Base-by-base conservation (phyloP, 2,888 invertebrate species). In the Brassicogethes aeneus region DNA sequence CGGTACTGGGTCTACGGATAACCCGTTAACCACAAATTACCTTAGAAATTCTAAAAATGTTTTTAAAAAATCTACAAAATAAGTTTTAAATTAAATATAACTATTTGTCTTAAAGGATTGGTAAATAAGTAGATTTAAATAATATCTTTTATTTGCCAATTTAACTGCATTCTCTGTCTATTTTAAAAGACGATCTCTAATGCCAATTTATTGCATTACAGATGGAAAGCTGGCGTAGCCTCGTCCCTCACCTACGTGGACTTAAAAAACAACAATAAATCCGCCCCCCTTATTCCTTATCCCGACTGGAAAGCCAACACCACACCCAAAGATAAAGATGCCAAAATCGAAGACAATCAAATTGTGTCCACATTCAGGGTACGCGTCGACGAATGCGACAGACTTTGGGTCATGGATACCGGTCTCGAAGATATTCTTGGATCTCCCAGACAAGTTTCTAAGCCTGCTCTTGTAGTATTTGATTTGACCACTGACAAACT, bases 341-440 rank as follows among this genome's bases (percentile, higher is more conserved):
- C 56, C 40, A 69, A 67, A 50, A 59, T 66, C 0, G 59, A 59
- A 17, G 73, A 82, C 46, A 73, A 74, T 40, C 76, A 77, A 1
- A 76, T 85, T 33, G 70, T 85, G 37, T 87, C 82, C 2, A 82
- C 82, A 2, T 86, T 86, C 65, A 75, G 89, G 44, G 70, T 85
- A 15, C 75, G 73, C 48, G 79, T 82, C 1, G 89, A 89, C 60
- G 72, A 72, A 3, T 89, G 89, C 55, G 85, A 86, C 61, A 75
- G 89, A 34, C 72, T 89, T 5, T 89, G 89, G 88, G 81, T 85
- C 3, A 74, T 89, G 66, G 88, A 89, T 59, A 80, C 85, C 0
- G 89, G 87, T 39, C 65, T 85, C 29, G 79, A 82, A 32, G 84
- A 87, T 60, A 83, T 87, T 64, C 68, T 79, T 37, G 86, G 85